Base-by-base conservation (phyloP, 2,888 invertebrate genomes). In the Thera britannica region DNA sequence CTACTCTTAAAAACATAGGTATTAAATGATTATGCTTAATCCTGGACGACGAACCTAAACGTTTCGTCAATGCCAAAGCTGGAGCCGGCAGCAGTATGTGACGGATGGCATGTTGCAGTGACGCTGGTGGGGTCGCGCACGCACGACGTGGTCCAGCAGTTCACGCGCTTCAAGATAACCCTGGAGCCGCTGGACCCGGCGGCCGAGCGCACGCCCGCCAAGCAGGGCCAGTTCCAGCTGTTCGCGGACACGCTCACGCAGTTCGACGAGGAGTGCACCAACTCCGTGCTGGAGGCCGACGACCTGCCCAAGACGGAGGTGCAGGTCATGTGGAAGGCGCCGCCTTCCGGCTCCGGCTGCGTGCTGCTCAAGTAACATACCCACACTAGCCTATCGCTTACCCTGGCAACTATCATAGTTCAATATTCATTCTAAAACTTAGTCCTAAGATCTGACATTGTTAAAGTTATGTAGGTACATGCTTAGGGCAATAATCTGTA, bases 241-340 rank as follows among this genome's bases (percentile, higher is more conserved):
- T 94, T 94, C 80, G 94, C 94, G 0, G 95, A 95, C 77, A 94
- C 95, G 8, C 87, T 96, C 55, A 94, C 95, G 35, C 94, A 90
- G 78, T 98, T 98, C 85, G 96, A 97, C 74, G 97, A 97, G 73
- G 95, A 95, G 75, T 98, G 98, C 88, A 95, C 97, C 38, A 97
- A 98, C 84, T 96, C 98, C 0, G 95, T 98, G 2, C 95, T 96
- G 0, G 98, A 98, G 83, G 95, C 96, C 0, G 97, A 97, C 72
- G 96, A 96, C 78, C 92, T 96, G 64, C 95, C 96, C 7, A 98
- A 98, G 89, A 96, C 97, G 0, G 97, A 97, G 83, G 95, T 98
- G 7, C 96, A 97, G 83, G 97, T 98, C 72, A 96, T 97, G 94
- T 99, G 99, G 98, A 97, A 96, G 58, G 98, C 98, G 11, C 98